These are phyloP conservation scores for Molossus molossus DNA, from an alignment of 2,797 vertebrate species.

Conservation along the genomic window DNA sequence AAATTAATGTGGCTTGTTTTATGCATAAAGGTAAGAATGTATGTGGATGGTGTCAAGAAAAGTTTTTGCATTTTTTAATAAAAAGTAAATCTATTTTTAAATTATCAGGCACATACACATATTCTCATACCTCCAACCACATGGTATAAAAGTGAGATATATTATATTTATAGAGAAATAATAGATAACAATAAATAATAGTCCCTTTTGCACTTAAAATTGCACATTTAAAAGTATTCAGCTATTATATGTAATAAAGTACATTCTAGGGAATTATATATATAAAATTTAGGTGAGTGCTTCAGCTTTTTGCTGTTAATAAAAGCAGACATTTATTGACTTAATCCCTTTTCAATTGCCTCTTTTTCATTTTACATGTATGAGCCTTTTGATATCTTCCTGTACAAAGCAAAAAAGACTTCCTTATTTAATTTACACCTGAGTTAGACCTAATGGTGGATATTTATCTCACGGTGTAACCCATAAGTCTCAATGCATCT, in stretches of 20 bases:
- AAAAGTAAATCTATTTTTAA: conserved; percentile 76
- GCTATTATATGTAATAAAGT: neutral
- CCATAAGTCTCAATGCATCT: neutral
- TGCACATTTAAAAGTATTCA: neutral
- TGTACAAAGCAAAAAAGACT: neutral
- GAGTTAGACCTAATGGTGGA: neutral
- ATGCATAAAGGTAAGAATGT: conserved; percentile 58
- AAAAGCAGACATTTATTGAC: neutral
- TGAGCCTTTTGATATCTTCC: neutral
- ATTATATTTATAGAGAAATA: neutral
- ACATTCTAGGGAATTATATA: neutral
- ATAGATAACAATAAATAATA: neutral
- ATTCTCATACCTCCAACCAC: neutral
- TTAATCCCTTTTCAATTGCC: neutral
- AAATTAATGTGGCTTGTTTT: conserved; percentile 29
- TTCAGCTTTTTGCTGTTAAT: neutral
- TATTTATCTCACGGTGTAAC: neutral
- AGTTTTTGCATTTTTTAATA: conserved; percentile 83
- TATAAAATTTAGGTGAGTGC: neutral
- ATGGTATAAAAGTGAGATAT: neutral
- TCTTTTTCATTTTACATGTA: neutral
- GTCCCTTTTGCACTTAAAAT: neutral
- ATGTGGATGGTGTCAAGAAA: neutral
- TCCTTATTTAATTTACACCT: neutral
- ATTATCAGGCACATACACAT: neutral